Percentiles rank a stretch among this genome's conserved stretches.
These are phyloP conservation scores for Tanypteryx hageni DNA, from an alignment of 2,888 invertebrate species.

Conservation along the genomic window DNA sequence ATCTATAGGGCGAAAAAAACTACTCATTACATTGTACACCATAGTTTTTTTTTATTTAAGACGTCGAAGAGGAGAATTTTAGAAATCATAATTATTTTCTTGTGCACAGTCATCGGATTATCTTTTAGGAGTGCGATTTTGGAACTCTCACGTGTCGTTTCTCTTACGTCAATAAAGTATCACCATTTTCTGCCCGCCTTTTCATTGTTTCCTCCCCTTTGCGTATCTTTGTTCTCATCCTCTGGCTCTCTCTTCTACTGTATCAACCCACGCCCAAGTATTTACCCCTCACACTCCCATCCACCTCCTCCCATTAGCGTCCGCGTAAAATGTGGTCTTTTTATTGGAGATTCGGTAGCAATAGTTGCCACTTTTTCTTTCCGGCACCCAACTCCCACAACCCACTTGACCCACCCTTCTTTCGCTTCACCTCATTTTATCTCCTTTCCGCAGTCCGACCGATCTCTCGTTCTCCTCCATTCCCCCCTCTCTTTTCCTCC, in stretches of 20 bases:
- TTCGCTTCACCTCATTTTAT: neutral
- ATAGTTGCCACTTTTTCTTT: slow-evolving; percentile 39
- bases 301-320: slow-evolving; percentile 18
- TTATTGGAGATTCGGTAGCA: slow-evolving; percentile 53
- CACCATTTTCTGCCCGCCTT: neutral
- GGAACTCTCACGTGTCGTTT: neutral
- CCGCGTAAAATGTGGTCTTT: slow-evolving; percentile 45
- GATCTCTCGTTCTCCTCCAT: neutral
- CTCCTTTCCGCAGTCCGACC: neutral
- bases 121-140: no score
- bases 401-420: neutral
- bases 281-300: neutral
- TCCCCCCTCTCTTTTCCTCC: neutral
- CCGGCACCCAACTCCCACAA: neutral
- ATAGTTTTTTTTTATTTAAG: no score
- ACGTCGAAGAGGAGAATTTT: no score
- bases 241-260: neutral
- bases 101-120: no score
- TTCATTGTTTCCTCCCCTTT: neutral
- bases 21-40: no score
- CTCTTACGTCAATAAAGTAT: neutral
- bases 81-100: no score
- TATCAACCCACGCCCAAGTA: neutral
- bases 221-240: neutral
- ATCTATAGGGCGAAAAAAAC: no score